phyloP scores from a whole-genome alignment of 2,113 vertebrate genomes.

The Caranx melampygus region DNA sequence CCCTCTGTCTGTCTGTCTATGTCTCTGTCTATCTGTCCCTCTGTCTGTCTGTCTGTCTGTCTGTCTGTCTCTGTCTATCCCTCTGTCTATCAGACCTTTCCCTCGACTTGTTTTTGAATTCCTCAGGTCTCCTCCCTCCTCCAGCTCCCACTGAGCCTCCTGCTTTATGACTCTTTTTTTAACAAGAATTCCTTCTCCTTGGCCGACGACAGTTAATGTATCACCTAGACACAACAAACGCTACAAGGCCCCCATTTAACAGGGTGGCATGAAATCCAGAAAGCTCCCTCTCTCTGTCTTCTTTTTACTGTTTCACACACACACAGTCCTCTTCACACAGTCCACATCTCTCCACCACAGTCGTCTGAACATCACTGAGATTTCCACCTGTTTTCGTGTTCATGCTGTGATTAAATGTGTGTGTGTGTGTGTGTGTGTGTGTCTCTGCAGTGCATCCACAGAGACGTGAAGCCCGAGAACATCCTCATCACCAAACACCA shows the following conservation, averaged over 20 bases:
- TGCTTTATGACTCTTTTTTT: conserved; percentile 51
- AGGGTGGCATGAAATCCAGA: background rate
- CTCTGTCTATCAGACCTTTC: background rate
- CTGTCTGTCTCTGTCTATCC: too few species aligned
- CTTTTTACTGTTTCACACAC: background rate
- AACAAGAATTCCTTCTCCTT: conserved; percentile 75
- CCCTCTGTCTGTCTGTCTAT: too few species aligned
- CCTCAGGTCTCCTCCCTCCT: conserved; percentile 29
- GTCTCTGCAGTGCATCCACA: conserved; percentile 91
- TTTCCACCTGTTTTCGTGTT: background rate
- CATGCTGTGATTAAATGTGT: background rate
- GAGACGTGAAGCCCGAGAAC: conserved; percentile 97
- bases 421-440: background rate
- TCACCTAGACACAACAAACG: conserved; percentile 66
- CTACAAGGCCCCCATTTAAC: conserved; percentile 22
- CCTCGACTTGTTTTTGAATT: conserved; percentile 37
- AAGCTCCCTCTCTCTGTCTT: background rate
- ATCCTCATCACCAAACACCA: conserved; percentile 96
- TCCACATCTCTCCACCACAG: conserved; percentile 1
- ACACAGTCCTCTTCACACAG: background rate
- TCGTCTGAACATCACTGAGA: background rate
- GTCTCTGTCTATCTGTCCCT: too few species aligned
- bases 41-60: too few species aligned
- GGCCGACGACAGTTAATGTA: conserved; percentile 71
- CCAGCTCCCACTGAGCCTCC: conserved; percentile 8